Conservation (phyloP, 2,888 invertebrate genomes). For the Epinotia nisella region DNA sequence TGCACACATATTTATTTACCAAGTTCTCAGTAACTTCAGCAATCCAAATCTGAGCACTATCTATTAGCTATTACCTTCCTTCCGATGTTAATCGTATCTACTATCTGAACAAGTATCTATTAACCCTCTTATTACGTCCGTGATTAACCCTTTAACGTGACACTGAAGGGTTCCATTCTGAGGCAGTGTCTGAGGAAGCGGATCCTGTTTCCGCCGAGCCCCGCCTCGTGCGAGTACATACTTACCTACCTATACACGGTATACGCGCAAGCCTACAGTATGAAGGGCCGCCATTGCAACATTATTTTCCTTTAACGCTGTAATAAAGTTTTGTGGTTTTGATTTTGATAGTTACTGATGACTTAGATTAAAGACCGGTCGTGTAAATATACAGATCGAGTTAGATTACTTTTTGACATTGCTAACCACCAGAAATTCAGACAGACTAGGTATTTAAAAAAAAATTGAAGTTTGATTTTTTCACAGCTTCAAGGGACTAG, state of each 20-base stretch:
- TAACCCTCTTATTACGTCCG: slow-evolving; percentile 15
- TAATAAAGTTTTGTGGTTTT: not conserved
- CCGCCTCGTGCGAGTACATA: slow-evolving; percentile 17
- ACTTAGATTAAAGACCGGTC: not conserved
- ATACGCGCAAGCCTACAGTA: not conserved
- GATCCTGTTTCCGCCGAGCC: slow-evolving; percentile 29
- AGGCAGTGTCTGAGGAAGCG: slow-evolving; percentile 28
- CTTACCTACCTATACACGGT: not conserved
- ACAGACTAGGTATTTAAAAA: too few species aligned
- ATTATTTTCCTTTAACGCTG: not conserved
- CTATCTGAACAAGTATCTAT: not conserved
- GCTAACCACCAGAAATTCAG: too few species aligned
- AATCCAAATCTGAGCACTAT: not conserved
- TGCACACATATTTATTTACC: too few species aligned
- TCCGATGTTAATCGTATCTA: not conserved
- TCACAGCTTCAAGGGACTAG: too few species aligned
- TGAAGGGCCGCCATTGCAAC: slow-evolving; percentile 19
- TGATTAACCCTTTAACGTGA: slow-evolving; percentile 26
- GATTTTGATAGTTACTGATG: not conserved
- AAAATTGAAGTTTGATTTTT: too few species aligned
- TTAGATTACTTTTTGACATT: too few species aligned
- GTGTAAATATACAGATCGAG: not conserved
- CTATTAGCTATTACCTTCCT: not conserved
- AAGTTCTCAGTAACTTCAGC: not conserved
- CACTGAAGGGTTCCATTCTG: slow-evolving; percentile 10